phyloP scores from a whole-genome alignment of 1,140 invertebrate species.

The Drosophila suzukii region DNA sequence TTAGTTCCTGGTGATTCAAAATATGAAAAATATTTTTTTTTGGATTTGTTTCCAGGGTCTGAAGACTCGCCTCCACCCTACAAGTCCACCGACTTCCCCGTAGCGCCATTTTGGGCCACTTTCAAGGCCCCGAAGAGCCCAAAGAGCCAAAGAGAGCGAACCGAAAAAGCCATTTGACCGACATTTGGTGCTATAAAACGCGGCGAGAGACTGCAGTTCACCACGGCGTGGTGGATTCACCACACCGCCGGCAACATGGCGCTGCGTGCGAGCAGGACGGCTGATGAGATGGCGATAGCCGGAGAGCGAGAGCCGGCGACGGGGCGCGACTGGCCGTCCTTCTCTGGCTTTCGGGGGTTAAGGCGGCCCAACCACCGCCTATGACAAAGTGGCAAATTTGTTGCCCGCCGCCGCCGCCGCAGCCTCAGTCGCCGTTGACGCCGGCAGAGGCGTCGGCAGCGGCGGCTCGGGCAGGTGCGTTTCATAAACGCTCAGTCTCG shows the following conservation, averaged over 20 bases:
- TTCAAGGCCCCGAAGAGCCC: background rate
- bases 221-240: slow-evolving; percentile 18
- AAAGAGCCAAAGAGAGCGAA: too few relatives aligned
- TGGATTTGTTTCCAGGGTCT: too few relatives aligned
- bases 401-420: slow-evolving; percentile 28
- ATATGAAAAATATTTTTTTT: too few relatives aligned
- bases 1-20: too few relatives aligned
- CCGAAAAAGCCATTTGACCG: slow-evolving; percentile 35
- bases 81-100: background rate
- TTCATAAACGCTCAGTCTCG: slow-evolving; percentile 72
- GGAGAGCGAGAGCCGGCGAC: background rate
- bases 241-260: slow-evolving; percentile 62
- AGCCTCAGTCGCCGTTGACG: slow-evolving; percentile 19
- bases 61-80: background rate
- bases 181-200: slow-evolving; percentile 50
- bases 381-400: slow-evolving; percentile 73
- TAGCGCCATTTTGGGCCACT: slow-evolving; percentile 1
- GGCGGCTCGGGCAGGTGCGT: slow-evolving; percentile 36
- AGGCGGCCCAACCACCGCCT: slow-evolving; percentile 31
- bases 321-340: slow-evolving; percentile 8
- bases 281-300: slow-evolving; percentile 16
- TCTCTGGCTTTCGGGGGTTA: slow-evolving; percentile 7
- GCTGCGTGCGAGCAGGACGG: slow-evolving; percentile 49
- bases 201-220: slow-evolving; percentile 5
- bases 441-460: slow-evolving; percentile 9